A percentile compares a stretch with the other conserved stretches of the same genome.
Evolutionary conservation across 1,140 invertebrate genomes (phyloP).

Genomic region (Brachionus manjavacas): DNA sequence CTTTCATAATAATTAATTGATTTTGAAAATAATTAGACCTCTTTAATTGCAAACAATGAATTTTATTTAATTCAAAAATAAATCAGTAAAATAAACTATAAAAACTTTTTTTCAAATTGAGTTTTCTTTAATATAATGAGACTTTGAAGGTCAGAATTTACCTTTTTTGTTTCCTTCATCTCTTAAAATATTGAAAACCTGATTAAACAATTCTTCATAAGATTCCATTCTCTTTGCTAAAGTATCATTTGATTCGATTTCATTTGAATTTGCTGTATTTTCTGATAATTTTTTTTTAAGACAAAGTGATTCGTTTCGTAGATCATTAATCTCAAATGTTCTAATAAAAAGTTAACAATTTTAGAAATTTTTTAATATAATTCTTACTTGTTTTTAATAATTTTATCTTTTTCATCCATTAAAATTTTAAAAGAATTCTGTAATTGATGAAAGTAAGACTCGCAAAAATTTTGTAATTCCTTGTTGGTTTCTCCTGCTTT

Average conservation of each 20-base stretch:
- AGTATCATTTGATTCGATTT: neutral
- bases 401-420: constrained; percentile 1
- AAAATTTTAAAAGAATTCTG: neutral
- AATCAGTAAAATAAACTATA: too few species aligned
- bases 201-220: neutral
- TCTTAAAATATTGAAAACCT: neutral
- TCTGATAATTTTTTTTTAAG: neutral
- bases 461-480: too few species aligned
- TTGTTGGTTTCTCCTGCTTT: neutral
- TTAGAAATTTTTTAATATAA: neutral
- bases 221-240: neutral
- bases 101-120: neutral
- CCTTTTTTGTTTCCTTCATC: constrained; percentile 10
- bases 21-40: too few species aligned
- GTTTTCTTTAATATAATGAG: too few species aligned
- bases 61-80: too few species aligned
- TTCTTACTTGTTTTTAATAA: neutral
- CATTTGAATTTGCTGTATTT: neutral
- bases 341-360: neutral
- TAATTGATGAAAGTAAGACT: neutral
- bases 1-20: too few species aligned
- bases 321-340: neutral
- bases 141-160: neutral
- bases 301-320: neutral
- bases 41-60: too few species aligned